Evolutionary conservation across 1,140 invertebrate genomes (phyloP), one percentile per base, ranked within the genome.

Genomic region (Anoplophora glabripennis): DNA sequence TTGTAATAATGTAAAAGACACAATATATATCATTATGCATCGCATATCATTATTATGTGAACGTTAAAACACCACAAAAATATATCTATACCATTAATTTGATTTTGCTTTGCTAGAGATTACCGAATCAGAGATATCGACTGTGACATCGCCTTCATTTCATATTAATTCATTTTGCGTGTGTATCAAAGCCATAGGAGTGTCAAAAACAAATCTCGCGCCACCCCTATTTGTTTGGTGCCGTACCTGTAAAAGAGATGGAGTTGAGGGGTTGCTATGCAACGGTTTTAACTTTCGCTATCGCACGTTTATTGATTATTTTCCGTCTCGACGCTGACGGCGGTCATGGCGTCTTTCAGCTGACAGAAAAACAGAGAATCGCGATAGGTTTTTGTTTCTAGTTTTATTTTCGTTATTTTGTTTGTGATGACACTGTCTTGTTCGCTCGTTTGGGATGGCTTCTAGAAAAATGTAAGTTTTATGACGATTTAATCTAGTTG

Each of bases 251-350:
- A 18, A 17, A 38, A 52, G 14, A 14, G 49, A 18, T n/a, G 35
- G 59, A 49, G 37, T 54, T 53, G 59, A 61, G 60, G 44, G 53
- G 64, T 66, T 66, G 64, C 64, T 28, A 59, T 38, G 64, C 57
- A 53, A 65, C 60, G 60, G 61, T 55, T 56, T 54, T 64, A 62
- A 69, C 69, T 71, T 71, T 71, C 69, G 65, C 69, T 71, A 76
- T 72, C 73, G 70, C 64, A 53, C 63, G 65, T 69, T 59, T 75
- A 75, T 75, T 74, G 73, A 75, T 75, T 74, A 71, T 73, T 74
- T 74, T 71, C 54, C 70, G 72, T 74, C 70, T 68, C 68, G 74
- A 70, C 74, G 67, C 68, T 66, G 59, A 65, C 61, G 67, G 55
- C 67, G 66, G 69, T 65, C 65, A 75, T 75, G 72, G 72, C 72